phyloP scores from a whole-genome alignment of 2,797 vertebrate genomes.

The Tragopan temminckii region DNA sequence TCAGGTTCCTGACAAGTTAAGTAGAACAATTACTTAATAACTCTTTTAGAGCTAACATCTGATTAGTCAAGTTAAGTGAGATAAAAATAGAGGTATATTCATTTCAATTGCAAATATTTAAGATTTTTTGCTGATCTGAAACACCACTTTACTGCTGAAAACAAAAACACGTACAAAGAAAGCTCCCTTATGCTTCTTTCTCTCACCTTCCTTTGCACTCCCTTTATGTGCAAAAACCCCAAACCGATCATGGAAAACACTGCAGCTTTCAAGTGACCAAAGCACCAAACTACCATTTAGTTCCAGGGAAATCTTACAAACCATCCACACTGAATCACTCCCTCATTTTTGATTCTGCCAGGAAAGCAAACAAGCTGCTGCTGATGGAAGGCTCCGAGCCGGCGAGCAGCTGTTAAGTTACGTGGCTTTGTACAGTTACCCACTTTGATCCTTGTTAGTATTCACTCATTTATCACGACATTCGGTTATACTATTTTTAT shows the following conservation, averaged over 20 bases:
- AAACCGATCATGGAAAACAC: background rate
- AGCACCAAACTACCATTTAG: background rate
- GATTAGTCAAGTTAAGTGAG: background rate
- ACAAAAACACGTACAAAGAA: background rate
- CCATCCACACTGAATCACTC: background rate
- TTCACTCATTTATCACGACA: background rate
- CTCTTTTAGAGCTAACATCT: background rate
- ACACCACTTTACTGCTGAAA: background rate
- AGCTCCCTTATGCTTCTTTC: background rate
- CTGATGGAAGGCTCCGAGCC: background rate
- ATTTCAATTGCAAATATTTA: background rate
- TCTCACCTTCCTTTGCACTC: background rate
- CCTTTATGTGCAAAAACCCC: background rate
- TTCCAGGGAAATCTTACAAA: background rate
- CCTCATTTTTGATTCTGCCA: conserved; percentile 6
- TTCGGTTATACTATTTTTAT: background rate
- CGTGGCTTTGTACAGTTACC: background rate
- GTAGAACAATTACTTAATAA: background rate
- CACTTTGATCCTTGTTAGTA: background rate
- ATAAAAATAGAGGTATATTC: background rate
- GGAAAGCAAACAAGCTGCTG: conserved; percentile 9
- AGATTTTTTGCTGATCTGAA: background rate
- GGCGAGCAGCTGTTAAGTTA: background rate
- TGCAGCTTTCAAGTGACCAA: background rate
- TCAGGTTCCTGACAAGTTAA: background rate